Evolutionary conservation across 2,888 invertebrate species (phyloP).

Genomic region (Eupsilia transversa): DNA sequence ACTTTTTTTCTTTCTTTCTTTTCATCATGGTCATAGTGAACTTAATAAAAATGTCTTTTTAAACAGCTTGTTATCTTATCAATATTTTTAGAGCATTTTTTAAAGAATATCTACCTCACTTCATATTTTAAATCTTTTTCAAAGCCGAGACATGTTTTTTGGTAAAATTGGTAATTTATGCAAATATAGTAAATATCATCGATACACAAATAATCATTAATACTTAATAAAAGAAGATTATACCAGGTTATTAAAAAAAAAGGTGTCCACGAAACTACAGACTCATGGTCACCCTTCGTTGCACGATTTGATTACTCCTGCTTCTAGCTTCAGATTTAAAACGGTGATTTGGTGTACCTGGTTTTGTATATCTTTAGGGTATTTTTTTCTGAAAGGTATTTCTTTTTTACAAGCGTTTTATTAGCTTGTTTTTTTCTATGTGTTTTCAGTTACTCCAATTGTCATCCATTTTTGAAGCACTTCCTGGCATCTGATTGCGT

Average conservation of each 20-base stretch:
- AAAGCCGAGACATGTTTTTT: not conserved
- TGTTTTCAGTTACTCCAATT: not conserved
- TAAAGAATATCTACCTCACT: not conserved
- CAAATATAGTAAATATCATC: not conserved
- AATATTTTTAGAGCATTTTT: not conserved
- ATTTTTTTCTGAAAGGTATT: slow-evolving; percentile 34
- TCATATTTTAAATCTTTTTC: not conserved
- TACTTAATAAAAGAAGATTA: not conserved
- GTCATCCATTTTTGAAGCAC: no score
- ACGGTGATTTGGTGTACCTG: slow-evolving; percentile 59
- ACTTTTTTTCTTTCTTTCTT: slow-evolving; percentile 7
- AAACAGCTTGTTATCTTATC: not conserved
- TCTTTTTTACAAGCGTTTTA: not conserved
- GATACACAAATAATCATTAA: not conserved
- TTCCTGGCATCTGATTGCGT: no score
- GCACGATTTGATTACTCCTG: slow-evolving; percentile 70
- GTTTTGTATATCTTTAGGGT: slow-evolving; percentile 29
- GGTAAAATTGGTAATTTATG: not conserved
- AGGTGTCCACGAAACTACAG: slow-evolving; percentile 10
- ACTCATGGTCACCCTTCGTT: slow-evolving; percentile 54
- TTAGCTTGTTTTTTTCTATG: no score
- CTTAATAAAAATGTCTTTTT: not conserved
- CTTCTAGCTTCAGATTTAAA: slow-evolving; percentile 64
- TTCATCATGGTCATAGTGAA: not conserved
- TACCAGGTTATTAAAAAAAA: not conserved